Evolutionary conservation across 2,113 vertebrate species (phyloP), one percentile per base, ranked within the genome.

Genomic region (Hiodon tergisus): DNA sequence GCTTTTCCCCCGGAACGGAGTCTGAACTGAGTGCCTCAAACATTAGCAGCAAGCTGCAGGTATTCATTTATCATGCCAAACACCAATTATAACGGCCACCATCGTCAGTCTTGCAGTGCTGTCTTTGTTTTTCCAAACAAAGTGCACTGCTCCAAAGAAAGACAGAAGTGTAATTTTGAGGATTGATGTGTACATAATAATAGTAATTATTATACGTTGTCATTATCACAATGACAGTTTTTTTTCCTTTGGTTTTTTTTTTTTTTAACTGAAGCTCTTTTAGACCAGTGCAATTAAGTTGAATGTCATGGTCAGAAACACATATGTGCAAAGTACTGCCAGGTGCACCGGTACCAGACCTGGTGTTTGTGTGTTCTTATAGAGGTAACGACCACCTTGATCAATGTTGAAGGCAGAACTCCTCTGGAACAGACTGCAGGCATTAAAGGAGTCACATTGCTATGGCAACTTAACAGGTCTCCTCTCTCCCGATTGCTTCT

Each of bases 1-100:
- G n/a, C 13, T 2, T 7, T 59, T 59, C 59, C 76, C 76, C 79
- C 50, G 80, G 83, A 66, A 55, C 73, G 63, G 31, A 71, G 5
- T 58, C 71, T 63, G 17, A 2, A 74, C 78, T 82, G 83, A 47
- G 9, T 51, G 48, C 52, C 76, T 73, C 65, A 17, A 75, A 61
- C 68, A 74, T 80, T 80, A 81, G 71, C 60, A 74, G 81, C 75
- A 82, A 85, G 84, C 80, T 83, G 80, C 78, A 83, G 85, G 85
- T 84, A 82, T 83, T 77, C 88, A 89, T 90, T 87, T 88, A 88
- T 90, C 88, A 89, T 82, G 77, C 77, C 84, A 85, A 86, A 89
- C 84, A 83, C 81, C 81, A 82, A 79, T 86, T 89, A 86, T 87
- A 88, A 89, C 83, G 81, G 88, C 86, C 81, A 84, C 78, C 83